Evolutionary conservation across 1,140 invertebrate genomes (phyloP).

Genomic region (Platorchestia sp.): DNA sequence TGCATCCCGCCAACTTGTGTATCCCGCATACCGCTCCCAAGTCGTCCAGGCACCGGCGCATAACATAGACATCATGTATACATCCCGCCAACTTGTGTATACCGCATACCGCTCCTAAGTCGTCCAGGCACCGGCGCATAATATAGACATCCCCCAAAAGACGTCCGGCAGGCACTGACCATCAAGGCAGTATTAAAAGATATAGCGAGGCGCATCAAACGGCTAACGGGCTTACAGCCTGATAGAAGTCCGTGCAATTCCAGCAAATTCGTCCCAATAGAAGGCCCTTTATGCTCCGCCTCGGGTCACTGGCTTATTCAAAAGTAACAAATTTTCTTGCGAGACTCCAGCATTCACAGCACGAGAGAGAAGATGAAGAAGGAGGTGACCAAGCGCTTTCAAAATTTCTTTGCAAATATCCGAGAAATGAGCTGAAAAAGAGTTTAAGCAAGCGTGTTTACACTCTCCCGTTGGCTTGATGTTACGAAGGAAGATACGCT

Average conservation of each 20-base stretch:
- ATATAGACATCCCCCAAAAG: background rate
- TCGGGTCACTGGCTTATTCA: constrained; percentile 26
- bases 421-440: background rate
- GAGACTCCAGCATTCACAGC: background rate
- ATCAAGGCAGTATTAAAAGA: background rate
- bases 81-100: background rate
- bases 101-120: background rate
- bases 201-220: constrained; percentile 4
- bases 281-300: constrained; percentile 4
- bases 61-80: background rate
- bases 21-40: too few relatives aligned
- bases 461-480: too few relatives aligned
- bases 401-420: background rate
- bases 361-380: background rate
- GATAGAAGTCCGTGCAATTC: constrained; percentile 12
- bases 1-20: too few relatives aligned
- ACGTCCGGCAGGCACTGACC: background rate
- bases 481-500: background rate
- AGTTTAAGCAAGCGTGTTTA: background rate
- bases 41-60: too few relatives aligned
- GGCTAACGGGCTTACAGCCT: background rate
- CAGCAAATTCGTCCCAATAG: background rate
- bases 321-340: constrained; percentile 19
- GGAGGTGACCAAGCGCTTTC: background rate
- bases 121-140: background rate